A percentile compares a stretch with the other conserved stretches of the same genome.
These are phyloP conservation scores for Orbicella faveolata DNA, from an alignment of 64 coral and sea anemone genomes.

Conservation along the genomic window DNA sequence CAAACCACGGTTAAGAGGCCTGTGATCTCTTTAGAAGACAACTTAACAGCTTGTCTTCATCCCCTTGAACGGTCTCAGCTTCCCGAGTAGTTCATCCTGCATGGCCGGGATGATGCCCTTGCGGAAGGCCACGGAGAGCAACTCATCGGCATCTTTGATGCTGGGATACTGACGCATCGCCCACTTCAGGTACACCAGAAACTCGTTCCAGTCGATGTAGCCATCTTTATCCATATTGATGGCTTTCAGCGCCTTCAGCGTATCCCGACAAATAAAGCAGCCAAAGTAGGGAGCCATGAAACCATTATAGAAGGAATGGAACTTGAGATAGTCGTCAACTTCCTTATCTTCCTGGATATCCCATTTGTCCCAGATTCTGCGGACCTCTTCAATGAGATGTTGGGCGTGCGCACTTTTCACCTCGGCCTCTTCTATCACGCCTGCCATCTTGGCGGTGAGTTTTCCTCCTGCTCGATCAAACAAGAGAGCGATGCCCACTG, in stretches of 20 bases:
- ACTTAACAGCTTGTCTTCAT: too few species aligned
- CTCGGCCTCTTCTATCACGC: background rate
- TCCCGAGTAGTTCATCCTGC: constrained; percentile 32
- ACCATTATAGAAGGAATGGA: constrained; percentile 74
- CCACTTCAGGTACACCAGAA: constrained; percentile 70
- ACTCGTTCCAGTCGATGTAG: constrained; percentile 69
- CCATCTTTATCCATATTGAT: constrained; percentile 77
- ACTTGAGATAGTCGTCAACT: constrained; percentile 39
- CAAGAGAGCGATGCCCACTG: constrained; percentile 35
- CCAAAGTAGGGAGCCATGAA: constrained; percentile 74
- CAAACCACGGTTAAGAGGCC: too few species aligned
- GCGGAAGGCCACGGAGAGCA: constrained; percentile 58
- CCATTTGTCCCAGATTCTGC: constrained; percentile 56
- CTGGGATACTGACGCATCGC: constrained; percentile 67
- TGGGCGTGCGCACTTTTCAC: constrained; percentile 1
- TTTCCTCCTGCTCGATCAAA: constrained; percentile 43
- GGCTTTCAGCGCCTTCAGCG: constrained; percentile 52
- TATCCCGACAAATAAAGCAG: constrained; percentile 61
- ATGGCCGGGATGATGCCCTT: constrained; percentile 72
- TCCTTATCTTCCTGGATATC: constrained; percentile 32
- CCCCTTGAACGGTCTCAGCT: too few species aligned
- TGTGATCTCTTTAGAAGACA: too few species aligned
- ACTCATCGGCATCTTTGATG: constrained; percentile 48
- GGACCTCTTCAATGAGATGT: constrained; percentile 41
- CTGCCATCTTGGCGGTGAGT: background rate